Conservation (phyloP, 2,797 vertebrate genomes). For the Falco novaeseelandiae region DNA sequence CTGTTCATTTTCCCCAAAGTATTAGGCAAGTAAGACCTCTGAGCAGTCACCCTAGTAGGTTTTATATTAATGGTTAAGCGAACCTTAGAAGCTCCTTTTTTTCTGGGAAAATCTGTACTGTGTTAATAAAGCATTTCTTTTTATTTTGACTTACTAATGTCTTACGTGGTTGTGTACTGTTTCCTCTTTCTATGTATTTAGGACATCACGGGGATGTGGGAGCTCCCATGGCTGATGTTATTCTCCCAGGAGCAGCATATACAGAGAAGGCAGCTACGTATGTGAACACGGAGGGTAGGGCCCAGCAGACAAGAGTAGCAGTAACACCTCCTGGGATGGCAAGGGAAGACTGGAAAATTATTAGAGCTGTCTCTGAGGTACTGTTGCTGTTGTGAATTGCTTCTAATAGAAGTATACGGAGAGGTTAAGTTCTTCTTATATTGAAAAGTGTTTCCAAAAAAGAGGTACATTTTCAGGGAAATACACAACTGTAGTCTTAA, state of each 20-base stretch:
- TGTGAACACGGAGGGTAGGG: constrained; percentile 94
- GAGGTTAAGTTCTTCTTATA: background rate
- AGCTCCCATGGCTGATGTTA: constrained; percentile 91
- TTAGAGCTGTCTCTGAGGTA: constrained; percentile 95
- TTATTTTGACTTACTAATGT: background rate
- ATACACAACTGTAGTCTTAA: background rate
- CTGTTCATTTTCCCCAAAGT: background rate
- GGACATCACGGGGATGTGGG: constrained; percentile 96
- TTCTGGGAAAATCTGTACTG: background rate
- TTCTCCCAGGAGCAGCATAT: constrained; percentile 94
- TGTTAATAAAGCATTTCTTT: background rate
- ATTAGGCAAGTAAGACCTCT: background rate
- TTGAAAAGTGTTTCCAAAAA: background rate
- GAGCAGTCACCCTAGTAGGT: background rate
- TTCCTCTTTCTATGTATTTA: constrained; percentile 54
- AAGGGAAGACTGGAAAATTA: constrained; percentile 96
- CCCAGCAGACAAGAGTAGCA: constrained; percentile 92
- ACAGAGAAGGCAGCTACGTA: constrained; percentile 94
- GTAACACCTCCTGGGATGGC: constrained; percentile 93
- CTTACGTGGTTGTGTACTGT: background rate
- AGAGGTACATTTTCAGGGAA: background rate
- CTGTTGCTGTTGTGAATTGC: background rate
- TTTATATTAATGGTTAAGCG: background rate
- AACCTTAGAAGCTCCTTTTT: background rate
- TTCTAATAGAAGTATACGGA: background rate